Base-by-base conservation (phyloP, 2,113 vertebrate species). In the Podarcis muralis region DNA sequence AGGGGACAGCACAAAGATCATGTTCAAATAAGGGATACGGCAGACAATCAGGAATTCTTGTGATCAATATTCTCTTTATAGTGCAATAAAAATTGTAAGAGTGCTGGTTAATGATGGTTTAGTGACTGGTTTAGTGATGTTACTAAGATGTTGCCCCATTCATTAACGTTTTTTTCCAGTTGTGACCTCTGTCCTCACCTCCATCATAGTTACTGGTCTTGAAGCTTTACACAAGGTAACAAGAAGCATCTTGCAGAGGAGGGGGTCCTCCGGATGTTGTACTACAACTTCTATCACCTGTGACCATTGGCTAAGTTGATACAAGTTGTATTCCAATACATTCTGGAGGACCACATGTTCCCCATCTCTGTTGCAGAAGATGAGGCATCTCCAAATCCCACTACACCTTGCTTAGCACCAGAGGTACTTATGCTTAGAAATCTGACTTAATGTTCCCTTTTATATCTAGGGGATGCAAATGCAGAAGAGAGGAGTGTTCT, bases 401-500 rank as follows among this genome's bases (percentile, higher is more conserved):
- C 11, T 82, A 6, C 9, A 35, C 25, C 13, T 40, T 88, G 32
- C 48, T n/a, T 37, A 69, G 5, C 35, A 23, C 5, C 30, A 53
- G 71, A 53, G 20, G 40, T 59, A 35, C 35, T 1, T 20, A 30
- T 35, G 0, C 74, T 91, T 32, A 75, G 75, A 57, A 32, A 15
- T 5, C 57, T 85, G 43, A 76, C 81, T 40, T 90, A 40, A 22
- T 88, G 13, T 81, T 89, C n/a, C 11, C 69, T 90, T 90, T 86
- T 9, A n/a, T 40, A 9, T 66, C 20, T 35, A 86, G 87, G 84
- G 13, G 83, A 66, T 57, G 98, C 97, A 94, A 96, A 95, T 85
- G 95, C 97, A 2, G 97, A 97, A 86, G 98, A 98, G 94, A 96
- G 98, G 76, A 97, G 96, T 87, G 96, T 98, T 91, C 96, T 99